Percentiles rank a stretch among this genome's conserved stretches.
Conservation (phyloP, 2,888 invertebrate species). For the Cartodere bifasciata region DNA sequence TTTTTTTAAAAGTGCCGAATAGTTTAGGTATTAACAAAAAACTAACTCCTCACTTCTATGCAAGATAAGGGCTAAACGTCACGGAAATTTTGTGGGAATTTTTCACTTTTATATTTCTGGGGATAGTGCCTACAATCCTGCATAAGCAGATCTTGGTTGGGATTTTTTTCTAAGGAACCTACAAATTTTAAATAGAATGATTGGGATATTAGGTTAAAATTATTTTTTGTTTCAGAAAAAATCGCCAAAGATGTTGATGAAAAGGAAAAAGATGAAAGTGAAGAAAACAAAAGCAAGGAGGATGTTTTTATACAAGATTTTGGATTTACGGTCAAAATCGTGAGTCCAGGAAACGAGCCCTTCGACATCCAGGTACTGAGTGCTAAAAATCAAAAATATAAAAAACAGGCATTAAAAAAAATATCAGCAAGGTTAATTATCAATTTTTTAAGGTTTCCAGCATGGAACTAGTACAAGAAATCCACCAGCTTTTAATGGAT, state of each 20-base stretch:
- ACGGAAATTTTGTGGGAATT: too few relatives aligned
- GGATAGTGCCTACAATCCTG: background rate
- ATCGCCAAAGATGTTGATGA: constrained; percentile 28
- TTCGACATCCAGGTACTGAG: constrained; percentile 75
- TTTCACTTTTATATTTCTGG: background rate
- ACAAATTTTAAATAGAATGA: too few relatives aligned
- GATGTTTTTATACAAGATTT: constrained; percentile 82
- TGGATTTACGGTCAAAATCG: constrained; percentile 88
- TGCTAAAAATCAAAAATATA: background rate
- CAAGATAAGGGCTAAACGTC: too few relatives aligned
- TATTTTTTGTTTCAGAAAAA: constrained; percentile 15
- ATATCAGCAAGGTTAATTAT: too few relatives aligned
- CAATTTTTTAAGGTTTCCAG: constrained; percentile 62
- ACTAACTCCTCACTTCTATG: too few relatives aligned
- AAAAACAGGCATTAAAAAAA: too few relatives aligned
- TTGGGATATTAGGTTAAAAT: too few relatives aligned
- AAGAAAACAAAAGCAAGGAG: constrained; percentile 52
- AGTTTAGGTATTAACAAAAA: too few relatives aligned
- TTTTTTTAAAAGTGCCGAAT: too few relatives aligned
- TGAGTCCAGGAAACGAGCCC: constrained; percentile 80
- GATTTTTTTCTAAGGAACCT: too few relatives aligned
- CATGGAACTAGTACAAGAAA: constrained; percentile 95
- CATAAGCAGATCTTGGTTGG: too few relatives aligned
- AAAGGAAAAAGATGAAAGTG: constrained; percentile 30
- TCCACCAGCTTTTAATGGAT: constrained; percentile 96